phyloP scores from a whole-genome alignment of 2,113 vertebrate genomes.

The Xenopus laevis region DNA sequence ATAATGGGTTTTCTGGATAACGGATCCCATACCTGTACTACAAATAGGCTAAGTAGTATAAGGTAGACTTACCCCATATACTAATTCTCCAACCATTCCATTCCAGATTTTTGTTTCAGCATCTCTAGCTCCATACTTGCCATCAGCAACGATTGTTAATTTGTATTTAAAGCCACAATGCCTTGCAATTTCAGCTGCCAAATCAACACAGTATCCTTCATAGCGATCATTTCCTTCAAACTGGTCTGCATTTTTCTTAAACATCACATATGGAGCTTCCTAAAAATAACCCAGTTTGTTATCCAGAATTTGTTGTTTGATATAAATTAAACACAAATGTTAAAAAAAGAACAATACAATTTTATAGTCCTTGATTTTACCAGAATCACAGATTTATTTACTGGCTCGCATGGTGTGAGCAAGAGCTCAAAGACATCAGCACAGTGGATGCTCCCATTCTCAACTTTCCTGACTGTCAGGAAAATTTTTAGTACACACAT shows the following conservation, averaged over 20 bases:
- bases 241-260: constrained; percentile 95
- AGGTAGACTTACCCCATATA: constrained; percentile 88
- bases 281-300: constrained; percentile 57
- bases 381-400: too few relatives aligned
- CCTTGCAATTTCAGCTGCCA: constrained; percentile 96
- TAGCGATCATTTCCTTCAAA: constrained; percentile 95
- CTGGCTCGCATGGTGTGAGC: too few relatives aligned
- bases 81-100: constrained; percentile 97
- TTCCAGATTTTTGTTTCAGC: constrained; percentile 99
- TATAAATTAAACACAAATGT: background rate
- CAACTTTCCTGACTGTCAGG: too few relatives aligned
- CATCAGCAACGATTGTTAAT: constrained; percentile 91
- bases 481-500: too few relatives aligned
- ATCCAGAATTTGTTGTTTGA: background rate
- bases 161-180: constrained; percentile 98
- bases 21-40: too few relatives aligned
- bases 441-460: too few relatives aligned
- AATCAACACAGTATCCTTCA: constrained; percentile 96
- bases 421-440: too few relatives aligned
- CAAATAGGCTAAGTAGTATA: constrained; percentile 22
- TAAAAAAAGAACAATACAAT: too few relatives aligned
- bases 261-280: constrained; percentile 98
- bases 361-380: too few relatives aligned
- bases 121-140: constrained; percentile 96
- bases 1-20: too few relatives aligned